These are phyloP conservation scores for Drosophila greeni DNA, from an alignment of 2,888 invertebrate species.

Conservation along the genomic window DNA sequence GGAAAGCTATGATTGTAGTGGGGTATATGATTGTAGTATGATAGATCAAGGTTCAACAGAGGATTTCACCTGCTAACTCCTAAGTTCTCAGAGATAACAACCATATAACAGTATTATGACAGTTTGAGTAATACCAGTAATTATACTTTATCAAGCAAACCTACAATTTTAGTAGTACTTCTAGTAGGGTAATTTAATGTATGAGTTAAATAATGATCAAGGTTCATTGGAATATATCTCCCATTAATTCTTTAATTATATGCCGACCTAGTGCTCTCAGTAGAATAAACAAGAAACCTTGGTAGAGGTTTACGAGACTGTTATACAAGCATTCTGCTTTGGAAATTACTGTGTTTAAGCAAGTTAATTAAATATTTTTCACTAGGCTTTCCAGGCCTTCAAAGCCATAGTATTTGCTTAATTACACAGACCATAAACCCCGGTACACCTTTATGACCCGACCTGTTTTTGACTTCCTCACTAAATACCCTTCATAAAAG, in stretches of 20 bases:
- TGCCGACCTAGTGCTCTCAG: neutral
- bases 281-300: neutral
- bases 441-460: neutral
- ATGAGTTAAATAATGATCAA: neutral
- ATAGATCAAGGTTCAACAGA: neutral
- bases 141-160: neutral
- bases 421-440: constrained; percentile 1
- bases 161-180: neutral
- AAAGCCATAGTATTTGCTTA: neutral
- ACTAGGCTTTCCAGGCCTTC: neutral
- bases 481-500: constrained; percentile 3
- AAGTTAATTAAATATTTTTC: neutral
- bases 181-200: neutral
- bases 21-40: too few relatives aligned
- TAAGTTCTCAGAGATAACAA: neutral
- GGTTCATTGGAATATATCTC: neutral
- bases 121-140: neutral
- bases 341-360: too few relatives aligned
- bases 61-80: too few relatives aligned
- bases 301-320: neutral
- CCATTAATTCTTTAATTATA: neutral
- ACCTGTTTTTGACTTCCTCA: neutral
- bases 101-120: neutral
- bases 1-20: too few relatives aligned
- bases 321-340: neutral